A percentile compares a stretch with the other conserved stretches of the same genome.
These are phyloP conservation scores for Acronicta leporina DNA, from an alignment of 2,888 invertebrate species.

Conservation along the genomic window DNA sequence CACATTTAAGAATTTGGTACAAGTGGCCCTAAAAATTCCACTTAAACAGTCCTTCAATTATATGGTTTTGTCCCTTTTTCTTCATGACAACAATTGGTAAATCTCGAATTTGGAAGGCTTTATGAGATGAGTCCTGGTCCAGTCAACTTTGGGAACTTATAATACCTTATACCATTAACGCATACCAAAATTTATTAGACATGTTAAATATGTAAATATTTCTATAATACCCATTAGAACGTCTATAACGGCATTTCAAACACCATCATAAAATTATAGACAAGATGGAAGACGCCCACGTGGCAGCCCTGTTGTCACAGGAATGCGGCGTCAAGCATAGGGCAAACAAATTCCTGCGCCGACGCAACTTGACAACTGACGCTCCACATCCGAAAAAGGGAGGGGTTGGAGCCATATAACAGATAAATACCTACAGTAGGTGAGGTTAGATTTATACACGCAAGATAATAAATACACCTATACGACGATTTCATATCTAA, in stretches of 20 bases:
- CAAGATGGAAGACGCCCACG: slow-evolving; percentile 35
- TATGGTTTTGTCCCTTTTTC: too few species aligned
- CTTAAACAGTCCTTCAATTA: too few species aligned
- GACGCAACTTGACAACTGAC: slow-evolving; percentile 66
- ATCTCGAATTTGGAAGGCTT: too few species aligned
- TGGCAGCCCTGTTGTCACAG: slow-evolving; percentile 62
- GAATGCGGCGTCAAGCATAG: slow-evolving; percentile 69
- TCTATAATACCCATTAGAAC: slow-evolving; percentile 10
- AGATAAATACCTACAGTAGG: slow-evolving; percentile 13
- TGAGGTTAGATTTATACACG: neutral
- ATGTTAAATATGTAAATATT: slow-evolving; percentile 29
- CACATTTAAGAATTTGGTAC: too few species aligned
- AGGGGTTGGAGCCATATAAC: slow-evolving; percentile 21
- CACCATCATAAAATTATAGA: slow-evolving; percentile 35
- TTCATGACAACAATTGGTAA: too few species aligned
- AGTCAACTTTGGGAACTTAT: too few species aligned
- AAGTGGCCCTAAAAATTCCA: too few species aligned
- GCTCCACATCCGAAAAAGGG: slow-evolving; percentile 63
- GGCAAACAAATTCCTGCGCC: slow-evolving; percentile 73
- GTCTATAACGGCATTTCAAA: slow-evolving; percentile 19
- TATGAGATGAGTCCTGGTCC: too few species aligned
- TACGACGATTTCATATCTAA: too few species aligned
- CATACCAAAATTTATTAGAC: slow-evolving; percentile 25
- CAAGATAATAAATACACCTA: too few species aligned
- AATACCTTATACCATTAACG: slow-evolving; percentile 6